Evolutionary conservation across 2,888 invertebrate species (phyloP).

Genomic region (Chaitophorus viminalis): DNA sequence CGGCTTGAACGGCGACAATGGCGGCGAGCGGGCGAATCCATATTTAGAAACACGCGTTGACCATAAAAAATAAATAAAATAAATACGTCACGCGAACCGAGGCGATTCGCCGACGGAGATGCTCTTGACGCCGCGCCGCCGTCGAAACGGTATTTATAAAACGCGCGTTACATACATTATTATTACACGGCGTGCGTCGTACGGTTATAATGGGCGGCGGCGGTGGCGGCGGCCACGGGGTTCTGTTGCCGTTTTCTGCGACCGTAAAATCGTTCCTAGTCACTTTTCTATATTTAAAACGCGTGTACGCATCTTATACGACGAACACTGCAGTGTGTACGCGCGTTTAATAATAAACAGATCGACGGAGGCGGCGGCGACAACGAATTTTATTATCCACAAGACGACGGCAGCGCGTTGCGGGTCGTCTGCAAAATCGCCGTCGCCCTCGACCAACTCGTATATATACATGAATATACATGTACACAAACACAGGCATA

Average conservation of each 20-base stretch:
- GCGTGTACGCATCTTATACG: not conserved
- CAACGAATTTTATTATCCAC: conserved; percentile 47
- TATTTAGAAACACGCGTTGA: conserved; percentile 41
- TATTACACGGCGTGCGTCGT: conserved; percentile 14
- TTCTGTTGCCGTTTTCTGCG: not conserved
- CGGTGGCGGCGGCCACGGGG: not conserved
- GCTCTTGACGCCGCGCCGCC: not conserved
- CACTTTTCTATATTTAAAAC: conserved; percentile 34
- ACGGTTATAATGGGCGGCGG: not conserved
- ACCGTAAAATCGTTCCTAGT: conserved; percentile 18
- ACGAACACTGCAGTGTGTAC: not conserved
- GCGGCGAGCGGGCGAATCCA: conserved; percentile 23
- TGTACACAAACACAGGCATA: too few species aligned
- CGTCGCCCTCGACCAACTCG: not conserved
- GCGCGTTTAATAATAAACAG: conserved; percentile 49
- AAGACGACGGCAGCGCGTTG: conserved; percentile 9
- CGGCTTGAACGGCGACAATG: not conserved
- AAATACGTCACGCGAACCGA: conserved; percentile 9
- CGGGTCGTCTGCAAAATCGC: conserved; percentile 53
- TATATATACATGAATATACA: not conserved
- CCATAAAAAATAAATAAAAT: conserved; percentile 26
- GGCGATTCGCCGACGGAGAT: conserved; percentile 25
- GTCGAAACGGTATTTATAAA: conserved; percentile 27
- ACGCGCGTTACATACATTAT: conserved; percentile 14
- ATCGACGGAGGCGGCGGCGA: conserved; percentile 3